These are phyloP conservation scores for Thripadectes ignobilis DNA, from an alignment of 2,797 vertebrate species.

Conservation along the genomic window DNA sequence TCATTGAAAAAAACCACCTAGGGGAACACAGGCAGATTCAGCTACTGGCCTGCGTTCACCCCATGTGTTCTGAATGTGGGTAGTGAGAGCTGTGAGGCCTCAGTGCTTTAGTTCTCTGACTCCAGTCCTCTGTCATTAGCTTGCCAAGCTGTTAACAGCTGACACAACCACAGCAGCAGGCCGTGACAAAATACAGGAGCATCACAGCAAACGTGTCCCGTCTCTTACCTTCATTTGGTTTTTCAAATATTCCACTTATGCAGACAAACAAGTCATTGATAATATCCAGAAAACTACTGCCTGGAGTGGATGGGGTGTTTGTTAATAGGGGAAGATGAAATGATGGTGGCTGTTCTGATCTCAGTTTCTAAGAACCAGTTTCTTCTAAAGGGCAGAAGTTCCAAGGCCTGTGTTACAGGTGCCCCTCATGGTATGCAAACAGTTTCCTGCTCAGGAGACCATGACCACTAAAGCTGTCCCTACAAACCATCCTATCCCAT, in stretches of 20 bases:
- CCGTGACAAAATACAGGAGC: background rate
- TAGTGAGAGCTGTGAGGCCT: background rate
- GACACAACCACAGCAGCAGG: accelerated
- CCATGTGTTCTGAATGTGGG: accelerated
- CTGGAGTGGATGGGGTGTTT: accelerated
- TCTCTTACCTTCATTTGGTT: background rate
- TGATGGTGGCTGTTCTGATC: background rate
- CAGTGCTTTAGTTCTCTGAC: background rate
- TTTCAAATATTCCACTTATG: background rate
- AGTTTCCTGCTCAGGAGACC: background rate
- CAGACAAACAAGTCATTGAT: background rate
- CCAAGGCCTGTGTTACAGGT: background rate
- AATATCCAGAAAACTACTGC: background rate
- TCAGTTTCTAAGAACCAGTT: background rate
- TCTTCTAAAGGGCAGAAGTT: background rate
- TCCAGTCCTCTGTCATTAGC: background rate
- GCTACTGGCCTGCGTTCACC: background rate
- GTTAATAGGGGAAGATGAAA: background rate
- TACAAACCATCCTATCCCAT: background rate
- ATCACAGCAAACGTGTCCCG: background rate
- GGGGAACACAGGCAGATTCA: background rate
- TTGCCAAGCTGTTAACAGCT: background rate
- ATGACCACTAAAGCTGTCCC: background rate
- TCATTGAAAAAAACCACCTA: background rate
- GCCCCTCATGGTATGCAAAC: background rate